A percentile compares a stretch with the other conserved stretches of the same genome.
Conservation (phyloP, 2,797 vertebrate species). For the Eurystomus glaucurus region DNA sequence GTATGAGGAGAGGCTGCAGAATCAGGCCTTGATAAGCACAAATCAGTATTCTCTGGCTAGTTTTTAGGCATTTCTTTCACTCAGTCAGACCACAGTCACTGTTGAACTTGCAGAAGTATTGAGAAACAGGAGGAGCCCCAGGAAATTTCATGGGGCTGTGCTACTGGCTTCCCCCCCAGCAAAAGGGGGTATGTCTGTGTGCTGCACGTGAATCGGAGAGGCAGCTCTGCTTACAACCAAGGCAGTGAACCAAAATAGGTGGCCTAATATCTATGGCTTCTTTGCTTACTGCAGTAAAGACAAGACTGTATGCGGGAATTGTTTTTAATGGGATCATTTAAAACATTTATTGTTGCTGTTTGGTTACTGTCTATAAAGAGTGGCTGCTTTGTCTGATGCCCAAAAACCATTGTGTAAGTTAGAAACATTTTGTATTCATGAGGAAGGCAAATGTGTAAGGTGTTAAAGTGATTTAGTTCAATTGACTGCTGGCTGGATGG, state of each 20-base stretch:
- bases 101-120: not conserved
- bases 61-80: not conserved
- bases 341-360: conserved; percentile 65
- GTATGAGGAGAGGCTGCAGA: not conserved
- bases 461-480: conserved; percentile 85
- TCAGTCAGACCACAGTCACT: not conserved
- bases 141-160: not conserved
- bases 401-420: conserved; percentile 73
- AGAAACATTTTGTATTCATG: conserved; percentile 84
- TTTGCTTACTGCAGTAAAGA: conserved; percentile 55
- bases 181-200: not conserved
- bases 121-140: not conserved
- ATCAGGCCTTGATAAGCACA: not conserved
- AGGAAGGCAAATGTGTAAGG: conserved; percentile 81
- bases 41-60: not conserved
- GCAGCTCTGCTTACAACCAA: conserved; percentile 51
- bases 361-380: conserved; percentile 68
- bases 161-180: not conserved
- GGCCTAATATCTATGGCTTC: not conserved
- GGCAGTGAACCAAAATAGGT: conserved; percentile 20
- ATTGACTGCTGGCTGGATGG: conserved; percentile 88
- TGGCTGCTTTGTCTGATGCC: conserved; percentile 63
- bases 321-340: conserved; percentile 69
- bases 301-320: conserved; percentile 51
- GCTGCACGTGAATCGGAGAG: not conserved